Base-by-base conservation (phyloP, 35 echinoderm and acorn worm species). In the Apostichopus japonicus region DNA sequence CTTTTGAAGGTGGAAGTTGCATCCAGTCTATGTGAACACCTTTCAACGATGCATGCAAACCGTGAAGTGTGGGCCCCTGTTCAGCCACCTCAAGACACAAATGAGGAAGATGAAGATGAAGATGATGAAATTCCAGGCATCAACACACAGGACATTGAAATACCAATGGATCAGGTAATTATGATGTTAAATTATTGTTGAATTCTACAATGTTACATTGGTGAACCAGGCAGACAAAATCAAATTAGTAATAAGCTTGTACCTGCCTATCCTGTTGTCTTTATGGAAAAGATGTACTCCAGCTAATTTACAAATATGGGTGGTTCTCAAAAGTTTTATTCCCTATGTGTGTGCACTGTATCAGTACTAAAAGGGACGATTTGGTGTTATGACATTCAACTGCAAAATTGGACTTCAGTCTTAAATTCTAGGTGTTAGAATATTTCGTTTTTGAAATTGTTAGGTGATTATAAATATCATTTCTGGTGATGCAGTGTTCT, bases 21-120 rank as follows among this genome's bases (percentile, higher is more conserved):
- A 10, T 86, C 83, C 8, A 86, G 83, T 55, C 53, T 86, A 16
- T 57, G 83, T 63, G 83, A 86, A 57, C 83, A 86, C 53, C 83
- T 86, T 63, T 11, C 54, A 14, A 56, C 53, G 15, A 86, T 86
- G 83, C 83, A 56, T 63, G 83, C 83, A 19, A 86, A 86, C 54
- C 51, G 54, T 4, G 83, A 86, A 54, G 58, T 86, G 8, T 57
- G 83, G 83, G 83, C 83, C 21, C 83, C 83, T 25, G 24, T 11
- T 4, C 54, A 59, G 23, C 6, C 53, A 10, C 83, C 24, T 22
- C 27, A 33, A 33, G 27, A 33, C 27, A 33, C 27, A 33, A 33
- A 33, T 33, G 51, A 15, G 51, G 83, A 86, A 14, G 57, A 8
- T 56, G 53, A 4, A 8, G 83, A 62, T 21, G 54, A 17, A 56